Evolutionary conservation across 2,113 vertebrate genomes (phyloP), one percentile per base, ranked within the genome.

Genomic region (Hippolais icterina): DNA sequence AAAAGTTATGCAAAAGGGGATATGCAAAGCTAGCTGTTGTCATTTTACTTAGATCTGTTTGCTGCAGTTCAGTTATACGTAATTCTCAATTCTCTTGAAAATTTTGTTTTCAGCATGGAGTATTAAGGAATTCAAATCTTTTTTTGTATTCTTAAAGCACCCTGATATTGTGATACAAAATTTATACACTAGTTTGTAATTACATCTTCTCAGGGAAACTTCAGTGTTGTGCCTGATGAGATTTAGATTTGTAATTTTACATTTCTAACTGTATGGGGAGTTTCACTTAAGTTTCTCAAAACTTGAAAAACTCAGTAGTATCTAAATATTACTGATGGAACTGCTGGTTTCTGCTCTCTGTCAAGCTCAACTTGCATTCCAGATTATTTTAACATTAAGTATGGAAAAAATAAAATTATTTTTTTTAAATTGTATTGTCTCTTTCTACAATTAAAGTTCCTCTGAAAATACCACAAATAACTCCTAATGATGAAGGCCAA

Each of bases 161-260:
- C 49, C 54, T 13, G 9, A 37, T 90, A 83, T 24, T 92, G 88
- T 88, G 90, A 93, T 59, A 66, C 0, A n/a, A 88, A 63, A 3
- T 88, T 86, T 81, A 81, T 80, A 91, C 7, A 28, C 23, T 83
- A 93, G 39, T 88, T 93, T 93, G 49, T 74, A 79, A 53, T 83
- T 68, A 15, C 42, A 54, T 94, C 54, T 83, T 97, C 97, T 98
- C 97, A 98, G 97, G 98, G 96, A 97, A 93, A 83, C 88, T 84
- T 91, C 70, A 83, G 28, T 44, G 93, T 80, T 87, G 60, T 95
- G 92, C 86, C 93, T 97, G 47, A 87, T 83, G 33, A 88, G 49
- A 87, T 42, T 91, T 80, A 78, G 63, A 57, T 5, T 81, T 71
- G 37, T 63, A 86, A 81, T 68, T 86, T 82, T 72, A 79, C 7